Percentiles rank a stretch among this genome's conserved stretches.
Conservation (phyloP, 2,797 vertebrate species). For the Protonibea diacanthus region DNA sequence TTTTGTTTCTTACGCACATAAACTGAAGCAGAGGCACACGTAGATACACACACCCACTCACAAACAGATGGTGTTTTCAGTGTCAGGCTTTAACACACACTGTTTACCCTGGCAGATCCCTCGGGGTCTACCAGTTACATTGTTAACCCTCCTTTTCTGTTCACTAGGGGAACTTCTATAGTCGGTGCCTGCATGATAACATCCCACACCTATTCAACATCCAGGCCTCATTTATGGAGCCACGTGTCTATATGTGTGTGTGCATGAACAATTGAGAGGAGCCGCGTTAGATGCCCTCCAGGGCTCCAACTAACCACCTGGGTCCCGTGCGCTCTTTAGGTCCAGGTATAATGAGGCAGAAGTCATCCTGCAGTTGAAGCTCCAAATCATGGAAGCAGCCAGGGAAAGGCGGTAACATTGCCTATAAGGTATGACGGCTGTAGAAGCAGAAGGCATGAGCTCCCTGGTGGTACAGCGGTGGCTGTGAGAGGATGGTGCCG, state of each 20-base stretch:
- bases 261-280: constrained; percentile 12
- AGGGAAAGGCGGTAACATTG: constrained; percentile 21
- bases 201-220: constrained; percentile 44
- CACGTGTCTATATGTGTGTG: neutral
- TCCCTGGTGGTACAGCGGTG: constrained; percentile 39
- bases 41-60: constrained; percentile 10
- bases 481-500: constrained; percentile 38
- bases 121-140: constrained; percentile 41
- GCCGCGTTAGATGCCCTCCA: constrained; percentile 5
- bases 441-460: constrained; percentile 38
- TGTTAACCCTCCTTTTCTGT: constrained; percentile 42
- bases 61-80: constrained; percentile 35
- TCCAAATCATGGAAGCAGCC: constrained; percentile 26
- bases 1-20: constrained; percentile 23
- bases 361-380: constrained; percentile 37
- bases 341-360: constrained; percentile 53
- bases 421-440: constrained; percentile 12
- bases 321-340: constrained; percentile 23
- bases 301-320: constrained; percentile 12
- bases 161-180: constrained; percentile 19
- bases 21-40: constrained; percentile 15
- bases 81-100: constrained; percentile 27
- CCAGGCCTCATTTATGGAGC: constrained; percentile 40
- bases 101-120: constrained; percentile 56
- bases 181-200: constrained; percentile 16